Conservation (phyloP, 1,140 invertebrate genomes). For the Lithobius niger region DNA sequence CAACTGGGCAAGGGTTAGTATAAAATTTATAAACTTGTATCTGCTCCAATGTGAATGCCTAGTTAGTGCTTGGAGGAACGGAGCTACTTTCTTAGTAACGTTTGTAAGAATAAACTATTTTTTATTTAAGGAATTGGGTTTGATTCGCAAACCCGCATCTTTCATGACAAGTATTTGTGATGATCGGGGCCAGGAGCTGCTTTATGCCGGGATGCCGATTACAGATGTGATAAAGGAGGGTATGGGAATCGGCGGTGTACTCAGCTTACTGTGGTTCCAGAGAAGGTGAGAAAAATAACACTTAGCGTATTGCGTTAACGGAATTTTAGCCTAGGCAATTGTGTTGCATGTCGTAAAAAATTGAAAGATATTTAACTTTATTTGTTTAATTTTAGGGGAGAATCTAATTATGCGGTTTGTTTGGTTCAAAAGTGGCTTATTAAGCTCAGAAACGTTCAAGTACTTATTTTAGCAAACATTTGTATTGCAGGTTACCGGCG, state of each 20-base stretch:
- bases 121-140: conserved; percentile 65
- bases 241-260: conserved; percentile 93
- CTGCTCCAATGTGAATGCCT: too few relatives aligned
- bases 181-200: conserved; percentile 92
- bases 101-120: too few relatives aligned
- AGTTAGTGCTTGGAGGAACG: too few relatives aligned
- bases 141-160: conserved; percentile 96
- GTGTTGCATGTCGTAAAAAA: neutral
- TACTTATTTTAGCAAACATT: too few relatives aligned
- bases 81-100: too few relatives aligned
- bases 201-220: conserved; percentile 98
- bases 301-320: neutral
- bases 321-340: neutral
- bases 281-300: conserved; percentile 34
- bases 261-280: conserved; percentile 97
- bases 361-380: neutral
- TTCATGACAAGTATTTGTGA: conserved; percentile 99
- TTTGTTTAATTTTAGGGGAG: conserved; percentile 1
- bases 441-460: too few relatives aligned
- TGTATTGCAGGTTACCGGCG: conserved; percentile 60
- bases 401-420: too few relatives aligned
- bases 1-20: conserved; percentile 79
- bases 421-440: too few relatives aligned
- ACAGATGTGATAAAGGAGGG: conserved; percentile 65
- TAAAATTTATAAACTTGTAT: too few relatives aligned